Evolutionary conservation across 1,140 invertebrate species (phyloP), one percentile per base, ranked within the genome.

Genomic region (Metaphire vulgaris): DNA sequence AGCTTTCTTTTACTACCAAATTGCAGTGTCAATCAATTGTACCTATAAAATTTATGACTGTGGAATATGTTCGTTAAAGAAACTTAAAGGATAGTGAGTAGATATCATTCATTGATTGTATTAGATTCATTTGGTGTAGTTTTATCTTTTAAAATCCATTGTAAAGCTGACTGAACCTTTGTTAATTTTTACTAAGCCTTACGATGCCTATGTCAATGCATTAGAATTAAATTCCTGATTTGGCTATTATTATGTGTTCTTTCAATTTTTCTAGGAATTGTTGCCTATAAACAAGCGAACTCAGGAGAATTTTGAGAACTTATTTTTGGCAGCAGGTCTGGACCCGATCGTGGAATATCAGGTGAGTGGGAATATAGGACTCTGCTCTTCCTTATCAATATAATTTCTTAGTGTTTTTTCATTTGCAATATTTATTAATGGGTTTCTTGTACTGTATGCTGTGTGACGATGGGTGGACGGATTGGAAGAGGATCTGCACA

Each of bases 261-360:
- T n/a, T n/a, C n/a, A n/a, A n/a, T 69, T 79, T 71, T 81, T 85
- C 76, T 81, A 94, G 93, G 94, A 96, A 85, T 95, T 97, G 88
- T 92, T 97, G 85, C 95, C 95, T 79, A 88, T 92, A 81, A 96
- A 95, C 86, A 95, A 95, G 87, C 90, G 94, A 83, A 94, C 92
- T 83, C 92, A 94, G 85, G 93, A 95, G 82, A 91, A 92, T 85
- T 93, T 96, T 86, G 90, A 91, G 80, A 89, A 90, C 80, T 90
- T 92, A 81, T 96, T 96, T 87, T 90, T 91, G 82, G 91, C 93
- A 75, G 92, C 92, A 81, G 93, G 92, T 64, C 89, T 97, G 72
- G 90, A 90, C 73, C 93, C 95, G 85, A 91, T 97, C 79, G 91
- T 96, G 76, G 92, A 92, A 82, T 90, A 96, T 80, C 94, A 96